Conservation (phyloP, 1,140 invertebrate species). For the Oedothorax gibbosus region DNA sequence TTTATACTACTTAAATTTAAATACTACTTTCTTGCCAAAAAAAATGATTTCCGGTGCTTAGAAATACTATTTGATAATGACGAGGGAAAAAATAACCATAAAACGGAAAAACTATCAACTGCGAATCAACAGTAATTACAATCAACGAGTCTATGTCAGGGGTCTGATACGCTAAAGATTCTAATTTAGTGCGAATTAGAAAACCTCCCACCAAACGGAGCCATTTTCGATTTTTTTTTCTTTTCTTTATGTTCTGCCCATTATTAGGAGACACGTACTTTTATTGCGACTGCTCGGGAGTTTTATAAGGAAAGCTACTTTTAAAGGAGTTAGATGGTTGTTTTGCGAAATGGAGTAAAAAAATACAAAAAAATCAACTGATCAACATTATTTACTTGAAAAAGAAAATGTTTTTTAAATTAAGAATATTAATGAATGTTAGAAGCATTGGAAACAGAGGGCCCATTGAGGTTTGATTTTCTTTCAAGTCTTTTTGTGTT, state of each 20-base stretch:
- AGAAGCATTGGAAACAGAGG: too few species aligned
- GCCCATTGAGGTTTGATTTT: too few species aligned
- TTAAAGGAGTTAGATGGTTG: constrained; percentile 4
- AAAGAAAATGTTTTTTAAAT: too few species aligned
- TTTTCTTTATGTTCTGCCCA: neutral
- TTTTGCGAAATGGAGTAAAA: neutral
- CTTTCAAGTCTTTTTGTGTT: too few species aligned
- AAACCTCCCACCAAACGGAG: neutral
- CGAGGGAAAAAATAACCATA: neutral
- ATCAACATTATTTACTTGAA: too few species aligned
- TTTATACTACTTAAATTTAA: constrained; percentile 10
- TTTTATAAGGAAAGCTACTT: constrained; percentile 18
- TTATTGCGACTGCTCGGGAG: constrained; percentile 8
- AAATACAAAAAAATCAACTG: neutral
- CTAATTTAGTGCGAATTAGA: constrained; percentile 39
- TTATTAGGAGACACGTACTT: constrained; percentile 1
- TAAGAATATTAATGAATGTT: too few species aligned
- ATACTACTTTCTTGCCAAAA: neutral
- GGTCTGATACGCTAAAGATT: constrained; percentile 14
- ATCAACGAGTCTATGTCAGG: constrained; percentile 17
- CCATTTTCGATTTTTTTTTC: constrained; percentile 23
- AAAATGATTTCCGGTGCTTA: neutral
- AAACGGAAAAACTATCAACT: neutral
- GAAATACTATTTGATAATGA: neutral
- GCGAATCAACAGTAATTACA: constrained; percentile 33